Evolutionary conservation across 2,888 invertebrate species (phyloP), one percentile per base, ranked within the genome.

Genomic region (Flexamia atlantica): DNA sequence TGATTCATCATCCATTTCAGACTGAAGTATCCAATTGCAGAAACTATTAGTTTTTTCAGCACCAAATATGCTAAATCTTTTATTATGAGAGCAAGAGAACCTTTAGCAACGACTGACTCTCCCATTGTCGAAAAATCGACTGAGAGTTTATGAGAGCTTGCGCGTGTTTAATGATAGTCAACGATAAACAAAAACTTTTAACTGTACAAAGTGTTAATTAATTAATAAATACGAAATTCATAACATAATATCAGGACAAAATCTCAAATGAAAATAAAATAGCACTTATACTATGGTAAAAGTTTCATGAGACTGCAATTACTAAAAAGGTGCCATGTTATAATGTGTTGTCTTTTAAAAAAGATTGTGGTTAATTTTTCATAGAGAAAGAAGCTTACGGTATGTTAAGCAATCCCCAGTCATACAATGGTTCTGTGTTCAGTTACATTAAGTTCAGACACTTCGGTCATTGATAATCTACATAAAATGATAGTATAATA

Each of bases 1-100:
- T 17, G 64, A 40, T 30, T 72, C 72, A 72, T 40, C 23, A 72
- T 36, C 72, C 72, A 72, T 20, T 70, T 70, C 5, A 70, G 20
- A 72, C 40, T 40, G 25, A 72, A 72, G 23, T 72, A 72, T 14
- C 40, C 36, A 10, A 72, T 23, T 40, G 20, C 30, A 20, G 40
- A n/a, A 1, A 23, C 40, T 23, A 72, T 40, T 23, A 72, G 3
- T 20, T 72, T 72, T 20, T 72, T 40, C 40, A 72, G 40, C 7
- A 40, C 25, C 10, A 42, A 40, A 40, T 20, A 42, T 20, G 72
- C 36, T n/a, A 72, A 36, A 40, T 72, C 36, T n/a, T 72, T 72
- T 20, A 36, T 9, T 2, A 40, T 23, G 1, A 10, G 9, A 3
- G 10, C 40, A 40, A 72, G 9, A 40, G 40, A 72, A 20, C 40